Percentiles rank a stretch among this genome's conserved stretches.
Conservation (phyloP, 2,113 vertebrate species). For the Oophaga pumilio region DNA sequence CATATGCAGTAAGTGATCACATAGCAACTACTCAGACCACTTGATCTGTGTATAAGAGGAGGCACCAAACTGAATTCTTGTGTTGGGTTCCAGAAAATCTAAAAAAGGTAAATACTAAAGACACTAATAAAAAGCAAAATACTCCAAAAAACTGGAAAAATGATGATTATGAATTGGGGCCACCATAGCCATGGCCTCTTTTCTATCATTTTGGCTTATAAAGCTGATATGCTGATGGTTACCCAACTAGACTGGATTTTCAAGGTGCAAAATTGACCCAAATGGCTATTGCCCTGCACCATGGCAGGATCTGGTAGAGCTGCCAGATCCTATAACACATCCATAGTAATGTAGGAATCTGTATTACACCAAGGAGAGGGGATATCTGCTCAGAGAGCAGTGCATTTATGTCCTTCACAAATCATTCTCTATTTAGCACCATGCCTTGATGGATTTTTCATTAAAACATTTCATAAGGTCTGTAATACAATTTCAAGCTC, state of each 20-base stretch:
- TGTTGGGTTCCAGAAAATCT: too few relatives aligned
- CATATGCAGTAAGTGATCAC: too few relatives aligned
- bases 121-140: too few relatives aligned
- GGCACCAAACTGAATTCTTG: too few relatives aligned
- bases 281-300: neutral
- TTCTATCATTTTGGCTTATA: too few relatives aligned
- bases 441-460: slow-evolving; percentile 9
- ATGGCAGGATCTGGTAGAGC: neutral
- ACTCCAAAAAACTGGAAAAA: too few relatives aligned
- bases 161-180: too few relatives aligned
- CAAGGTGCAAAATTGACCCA: neutral
- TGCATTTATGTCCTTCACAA: neutral
- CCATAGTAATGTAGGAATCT: neutral
- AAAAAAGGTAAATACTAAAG: too few relatives aligned
- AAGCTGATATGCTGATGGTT: too few relatives aligned
- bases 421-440: neutral
- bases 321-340: neutral
- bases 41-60: too few relatives aligned
- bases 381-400: neutral
- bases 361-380: neutral
- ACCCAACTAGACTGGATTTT: neutral
- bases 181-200: too few relatives aligned
- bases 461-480: slow-evolving; percentile 10
- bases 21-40: too few relatives aligned
- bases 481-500: neutral